phyloP scores from a whole-genome alignment of 2,797 vertebrate genomes.

The Gallirallus australis region DNA sequence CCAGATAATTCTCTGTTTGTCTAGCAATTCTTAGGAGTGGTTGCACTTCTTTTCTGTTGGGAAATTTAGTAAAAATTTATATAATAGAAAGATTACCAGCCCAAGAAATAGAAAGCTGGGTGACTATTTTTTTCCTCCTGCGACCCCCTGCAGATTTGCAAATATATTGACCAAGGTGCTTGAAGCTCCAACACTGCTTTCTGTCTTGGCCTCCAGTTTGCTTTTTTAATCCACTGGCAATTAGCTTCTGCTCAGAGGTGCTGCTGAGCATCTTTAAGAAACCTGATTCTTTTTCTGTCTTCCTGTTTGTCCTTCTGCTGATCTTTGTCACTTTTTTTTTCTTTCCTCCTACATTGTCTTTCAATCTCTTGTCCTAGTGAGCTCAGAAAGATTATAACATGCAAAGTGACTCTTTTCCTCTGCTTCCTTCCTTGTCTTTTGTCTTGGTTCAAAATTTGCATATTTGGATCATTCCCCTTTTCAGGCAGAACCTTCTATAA shows the following conservation, averaged over 20 bases:
- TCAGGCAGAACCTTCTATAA: background rate
- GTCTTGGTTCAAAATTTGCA: background rate
- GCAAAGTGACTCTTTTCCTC: background rate
- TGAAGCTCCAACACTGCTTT: conserved; percentile 1
- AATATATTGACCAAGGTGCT: conserved; percentile 3
- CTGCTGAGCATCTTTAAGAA: background rate
- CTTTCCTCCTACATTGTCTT: background rate
- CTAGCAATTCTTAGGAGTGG: background rate
- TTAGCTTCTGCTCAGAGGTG: conserved; percentile 1
- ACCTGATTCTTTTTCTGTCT: background rate
- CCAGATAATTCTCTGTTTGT: background rate
- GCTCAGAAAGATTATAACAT: background rate
- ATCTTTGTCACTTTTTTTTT: background rate
- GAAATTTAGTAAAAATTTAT: conserved; percentile 26
- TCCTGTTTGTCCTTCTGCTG: background rate
- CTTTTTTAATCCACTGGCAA: conserved; percentile 14
- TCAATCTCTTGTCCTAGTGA: background rate
- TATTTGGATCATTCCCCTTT: background rate
- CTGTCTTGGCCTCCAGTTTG: background rate
- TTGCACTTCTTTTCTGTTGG: conserved; percentile 13
- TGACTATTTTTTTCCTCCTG: background rate
- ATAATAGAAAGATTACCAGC: background rate
- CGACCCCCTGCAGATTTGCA: conserved; percentile 41
- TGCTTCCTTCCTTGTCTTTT: background rate
- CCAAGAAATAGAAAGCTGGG: conserved; percentile 7